Evolutionary conservation across 2,888 invertebrate genomes (phyloP).

Genomic region (Idaea biselata): DNA sequence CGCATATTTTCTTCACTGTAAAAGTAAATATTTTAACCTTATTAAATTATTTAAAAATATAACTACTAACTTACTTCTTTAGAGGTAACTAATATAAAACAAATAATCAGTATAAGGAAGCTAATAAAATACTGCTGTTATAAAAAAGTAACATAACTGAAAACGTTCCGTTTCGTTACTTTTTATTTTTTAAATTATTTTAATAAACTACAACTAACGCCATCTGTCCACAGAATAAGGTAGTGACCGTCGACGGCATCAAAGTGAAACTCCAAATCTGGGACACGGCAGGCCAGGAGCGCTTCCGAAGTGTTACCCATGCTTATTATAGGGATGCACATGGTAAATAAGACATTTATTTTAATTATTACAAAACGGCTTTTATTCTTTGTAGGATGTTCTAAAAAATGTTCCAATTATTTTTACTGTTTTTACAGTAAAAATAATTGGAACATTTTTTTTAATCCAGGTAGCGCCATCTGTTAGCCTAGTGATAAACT

Average conservation of each 20-base stretch:
- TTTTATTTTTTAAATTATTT: background rate
- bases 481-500: slow-evolving; percentile 18
- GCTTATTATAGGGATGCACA: slow-evolving; percentile 97
- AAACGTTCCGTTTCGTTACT: background rate
- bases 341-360: slow-evolving; percentile 80
- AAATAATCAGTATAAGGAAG: too few species aligned
- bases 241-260: slow-evolving; percentile 89
- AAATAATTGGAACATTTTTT: background rate
- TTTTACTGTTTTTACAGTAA: too few species aligned
- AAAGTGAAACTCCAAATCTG: slow-evolving; percentile 97
- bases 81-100: too few species aligned
- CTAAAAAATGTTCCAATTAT: background rate
- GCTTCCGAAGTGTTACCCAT: slow-evolving; percentile 95
- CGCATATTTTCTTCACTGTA: background rate
- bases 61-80: too few species aligned
- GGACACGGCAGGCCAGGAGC: slow-evolving; percentile 97
- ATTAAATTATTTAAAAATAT: too few species aligned
- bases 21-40: too few species aligned
- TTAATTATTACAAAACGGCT: background rate
- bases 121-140: too few species aligned
- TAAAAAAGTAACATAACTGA: too few species aligned
- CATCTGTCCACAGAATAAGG: slow-evolving; percentile 87
- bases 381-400: background rate
- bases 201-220: slow-evolving; percentile 50
- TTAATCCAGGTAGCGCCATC: slow-evolving; percentile 39